These are phyloP conservation scores for Champsocephalus gunnari DNA, from an alignment of 2,797 vertebrate species.

Conservation along the genomic window DNA sequence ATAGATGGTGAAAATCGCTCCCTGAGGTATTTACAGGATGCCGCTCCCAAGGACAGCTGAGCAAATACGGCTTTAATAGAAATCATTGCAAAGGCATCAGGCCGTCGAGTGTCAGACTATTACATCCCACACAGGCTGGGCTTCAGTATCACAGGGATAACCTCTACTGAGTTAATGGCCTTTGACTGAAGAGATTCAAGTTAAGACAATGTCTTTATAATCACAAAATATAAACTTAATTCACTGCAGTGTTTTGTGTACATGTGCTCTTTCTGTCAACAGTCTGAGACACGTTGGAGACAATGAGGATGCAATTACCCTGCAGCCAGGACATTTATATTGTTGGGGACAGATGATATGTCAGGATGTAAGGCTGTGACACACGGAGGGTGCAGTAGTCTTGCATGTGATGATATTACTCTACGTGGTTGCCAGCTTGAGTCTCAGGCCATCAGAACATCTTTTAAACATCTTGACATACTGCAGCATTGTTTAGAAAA, in stretches of 20 bases:
- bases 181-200: neutral
- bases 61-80: constrained; percentile 50
- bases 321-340: neutral
- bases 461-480: neutral
- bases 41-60: constrained; percentile 51
- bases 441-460: neutral
- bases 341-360: constrained; percentile 1
- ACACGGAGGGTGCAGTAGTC: neutral
- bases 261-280: neutral
- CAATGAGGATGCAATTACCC: neutral
- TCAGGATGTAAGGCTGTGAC: neutral
- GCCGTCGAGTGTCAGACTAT: constrained; percentile 17
- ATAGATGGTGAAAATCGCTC: constrained; percentile 54
- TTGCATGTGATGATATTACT: neutral
- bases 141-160: neutral
- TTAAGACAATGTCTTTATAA: neutral
- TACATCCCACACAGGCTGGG: constrained; percentile 4
- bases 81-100: constrained; percentile 41
- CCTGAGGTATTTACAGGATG: constrained; percentile 46
- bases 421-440: neutral
- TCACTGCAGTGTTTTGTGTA: neutral
- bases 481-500: neutral
- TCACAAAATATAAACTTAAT: neutral
- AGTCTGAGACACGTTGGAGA: neutral
- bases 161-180: neutral